These are phyloP conservation scores for Apaloderma vittatum DNA, from an alignment of 2,113 vertebrate species.

Conservation along the genomic window DNA sequence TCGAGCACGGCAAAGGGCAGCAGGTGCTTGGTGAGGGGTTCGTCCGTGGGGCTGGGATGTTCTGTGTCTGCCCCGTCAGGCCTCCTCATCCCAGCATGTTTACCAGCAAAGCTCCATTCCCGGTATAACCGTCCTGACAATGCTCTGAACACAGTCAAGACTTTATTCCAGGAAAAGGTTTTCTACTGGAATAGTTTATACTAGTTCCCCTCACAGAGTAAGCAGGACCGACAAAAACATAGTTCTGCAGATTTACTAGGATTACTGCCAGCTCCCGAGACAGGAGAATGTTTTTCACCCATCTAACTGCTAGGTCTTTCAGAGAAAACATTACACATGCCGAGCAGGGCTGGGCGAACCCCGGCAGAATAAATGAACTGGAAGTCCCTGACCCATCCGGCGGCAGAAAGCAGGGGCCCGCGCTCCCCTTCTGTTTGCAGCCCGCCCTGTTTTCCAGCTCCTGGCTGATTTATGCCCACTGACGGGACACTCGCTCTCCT, in stretches of 20 bases:
- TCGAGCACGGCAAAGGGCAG: background rate
- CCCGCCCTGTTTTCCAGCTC: background rate
- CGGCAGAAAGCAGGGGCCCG: background rate
- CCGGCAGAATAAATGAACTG: conserved; percentile 37
- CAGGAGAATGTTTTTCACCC: conserved; percentile 57
- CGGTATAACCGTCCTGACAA: background rate
- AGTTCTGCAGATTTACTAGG: conserved; percentile 56
- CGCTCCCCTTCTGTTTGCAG: background rate
- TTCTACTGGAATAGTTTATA: conserved; percentile 36
- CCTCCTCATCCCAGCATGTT: background rate
- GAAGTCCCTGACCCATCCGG: conserved; percentile 31
- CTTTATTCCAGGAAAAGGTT: conserved; percentile 63
- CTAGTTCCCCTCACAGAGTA: conserved; percentile 14
- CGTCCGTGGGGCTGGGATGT: background rate
- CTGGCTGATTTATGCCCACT: background rate
- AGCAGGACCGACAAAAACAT: conserved; percentile 62
- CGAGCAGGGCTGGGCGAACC: conserved; percentile 30
- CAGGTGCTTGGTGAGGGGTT: background rate
- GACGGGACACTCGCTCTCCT: background rate
- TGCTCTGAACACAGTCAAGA: conserved; percentile 14
- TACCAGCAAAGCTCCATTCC: conserved; percentile 10
- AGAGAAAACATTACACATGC: conserved; percentile 44
- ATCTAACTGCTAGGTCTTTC: conserved; percentile 8
- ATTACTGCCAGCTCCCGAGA: conserved; percentile 62
- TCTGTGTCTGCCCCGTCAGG: fast-evolving